These are phyloP conservation scores for Hartigia nigra DNA, from an alignment of 2,888 invertebrate genomes.

Conservation along the genomic window DNA sequence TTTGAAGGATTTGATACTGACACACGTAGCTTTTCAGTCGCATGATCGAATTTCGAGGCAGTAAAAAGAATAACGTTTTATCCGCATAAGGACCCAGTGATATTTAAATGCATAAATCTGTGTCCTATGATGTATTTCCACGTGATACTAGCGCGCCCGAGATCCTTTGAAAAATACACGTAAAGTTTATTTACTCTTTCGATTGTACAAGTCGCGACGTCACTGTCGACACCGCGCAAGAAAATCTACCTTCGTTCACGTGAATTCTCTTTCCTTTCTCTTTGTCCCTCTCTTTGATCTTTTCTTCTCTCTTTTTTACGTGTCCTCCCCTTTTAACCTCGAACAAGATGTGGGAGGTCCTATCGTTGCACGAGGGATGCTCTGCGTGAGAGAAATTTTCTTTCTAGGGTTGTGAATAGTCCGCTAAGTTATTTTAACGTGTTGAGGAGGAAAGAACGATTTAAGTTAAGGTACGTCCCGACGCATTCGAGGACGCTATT, in stretches of 20 bases:
- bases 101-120: background rate
- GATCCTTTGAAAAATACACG: background rate
- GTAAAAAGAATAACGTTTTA: background rate
- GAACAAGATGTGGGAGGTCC: constrained; percentile 12
- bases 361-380: constrained; percentile 27
- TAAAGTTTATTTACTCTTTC: background rate
- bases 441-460: background rate
- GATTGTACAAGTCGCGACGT: background rate
- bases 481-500: background rate
- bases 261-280: background rate
- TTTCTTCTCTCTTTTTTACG: constrained; percentile 19
- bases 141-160: background rate
- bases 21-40: background rate
- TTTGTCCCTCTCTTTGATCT: constrained; percentile 13
- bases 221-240: background rate
- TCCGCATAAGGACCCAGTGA: background rate
- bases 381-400: constrained; percentile 25
- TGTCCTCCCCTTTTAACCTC: background rate
- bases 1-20: background rate
- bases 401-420: constrained; percentile 56
- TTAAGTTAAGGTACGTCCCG: constrained; percentile 32
- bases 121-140: background rate
- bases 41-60: background rate
- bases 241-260: background rate
- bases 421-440: constrained; percentile 44